Percentiles rank a stretch among this genome's conserved stretches.
Evolutionary conservation across 2,888 invertebrate species (phyloP).

Genomic region (Rapana venosa): DNA sequence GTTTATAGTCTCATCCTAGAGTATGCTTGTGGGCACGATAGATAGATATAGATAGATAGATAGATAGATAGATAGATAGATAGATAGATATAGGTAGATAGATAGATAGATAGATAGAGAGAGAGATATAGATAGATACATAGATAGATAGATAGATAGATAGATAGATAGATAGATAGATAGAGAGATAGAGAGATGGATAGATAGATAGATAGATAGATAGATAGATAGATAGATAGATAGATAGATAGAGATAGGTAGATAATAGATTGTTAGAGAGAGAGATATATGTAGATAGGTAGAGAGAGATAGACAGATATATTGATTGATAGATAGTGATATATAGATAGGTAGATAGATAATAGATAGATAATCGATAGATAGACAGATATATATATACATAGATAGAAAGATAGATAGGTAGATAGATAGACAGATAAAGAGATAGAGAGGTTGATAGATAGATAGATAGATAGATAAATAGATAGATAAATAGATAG

Average conservation of each 20-base stretch:
- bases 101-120: not conserved
- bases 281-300: too few species aligned
- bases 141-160: not conserved
- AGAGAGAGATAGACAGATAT: too few species aligned
- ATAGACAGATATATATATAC: constrained; percentile 1
- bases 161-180: constrained; percentile 2
- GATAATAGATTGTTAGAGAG: not conserved
- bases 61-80: too few species aligned
- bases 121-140: not conserved
- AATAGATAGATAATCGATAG: constrained; percentile 14
- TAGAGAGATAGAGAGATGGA: not conserved
- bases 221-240: constrained; percentile 16
- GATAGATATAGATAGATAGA: not conserved
- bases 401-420: not conserved
- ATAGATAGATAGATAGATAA: too few species aligned
- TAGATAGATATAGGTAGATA: not conserved
- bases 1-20: too few species aligned
- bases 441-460: too few species aligned
- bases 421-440: constrained; percentile 10
- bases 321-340: too few species aligned
- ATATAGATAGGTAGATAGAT: not conserved
- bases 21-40: not conserved
- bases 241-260: not conserved
- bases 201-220: not conserved
- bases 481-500: too few species aligned